phyloP scores from a whole-genome alignment of 2,797 vertebrate genomes.

The Anabas testudineus region DNA sequence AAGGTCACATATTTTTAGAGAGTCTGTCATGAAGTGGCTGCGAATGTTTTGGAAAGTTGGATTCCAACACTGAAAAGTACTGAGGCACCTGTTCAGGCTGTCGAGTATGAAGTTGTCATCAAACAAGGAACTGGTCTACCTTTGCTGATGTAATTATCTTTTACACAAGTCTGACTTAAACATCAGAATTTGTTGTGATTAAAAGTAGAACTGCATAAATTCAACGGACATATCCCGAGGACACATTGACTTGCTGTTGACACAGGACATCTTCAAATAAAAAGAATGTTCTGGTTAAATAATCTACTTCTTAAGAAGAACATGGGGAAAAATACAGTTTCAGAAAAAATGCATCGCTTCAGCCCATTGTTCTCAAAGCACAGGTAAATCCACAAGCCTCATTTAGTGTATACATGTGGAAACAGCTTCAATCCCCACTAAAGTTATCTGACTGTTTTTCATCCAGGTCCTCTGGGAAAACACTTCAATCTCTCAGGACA shows the following conservation, averaged over 20 bases:
- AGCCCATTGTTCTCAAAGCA: too few species aligned
- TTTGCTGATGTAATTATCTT: not conserved
- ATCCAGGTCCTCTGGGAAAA: conserved; percentile 8
- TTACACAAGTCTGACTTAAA: not conserved
- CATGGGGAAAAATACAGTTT: too few species aligned
- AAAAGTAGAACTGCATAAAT: too few species aligned
- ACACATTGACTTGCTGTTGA: not conserved
- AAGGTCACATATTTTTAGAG: not conserved
- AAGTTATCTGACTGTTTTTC: conserved; percentile 9
- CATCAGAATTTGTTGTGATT: not conserved
- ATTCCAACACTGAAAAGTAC: not conserved
- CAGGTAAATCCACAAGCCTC: conserved; percentile 6
- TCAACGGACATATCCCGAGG: not conserved
- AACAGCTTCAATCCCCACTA: not conserved
- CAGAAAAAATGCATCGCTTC: too few species aligned
- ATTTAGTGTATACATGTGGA: not conserved
- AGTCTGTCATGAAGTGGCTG: too few species aligned
- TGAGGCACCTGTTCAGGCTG: not conserved
- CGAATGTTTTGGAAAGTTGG: too few species aligned
- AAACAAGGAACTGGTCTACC: not conserved
- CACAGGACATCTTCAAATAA: too few species aligned
- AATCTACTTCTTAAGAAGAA: too few species aligned
- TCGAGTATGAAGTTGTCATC: too few species aligned
- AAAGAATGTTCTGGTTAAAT: too few species aligned
- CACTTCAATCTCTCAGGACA: conserved; percentile 13